Evolutionary conservation across 2,113 vertebrate species (phyloP).

Genomic region (mouse (Mus musculus)): DNA sequence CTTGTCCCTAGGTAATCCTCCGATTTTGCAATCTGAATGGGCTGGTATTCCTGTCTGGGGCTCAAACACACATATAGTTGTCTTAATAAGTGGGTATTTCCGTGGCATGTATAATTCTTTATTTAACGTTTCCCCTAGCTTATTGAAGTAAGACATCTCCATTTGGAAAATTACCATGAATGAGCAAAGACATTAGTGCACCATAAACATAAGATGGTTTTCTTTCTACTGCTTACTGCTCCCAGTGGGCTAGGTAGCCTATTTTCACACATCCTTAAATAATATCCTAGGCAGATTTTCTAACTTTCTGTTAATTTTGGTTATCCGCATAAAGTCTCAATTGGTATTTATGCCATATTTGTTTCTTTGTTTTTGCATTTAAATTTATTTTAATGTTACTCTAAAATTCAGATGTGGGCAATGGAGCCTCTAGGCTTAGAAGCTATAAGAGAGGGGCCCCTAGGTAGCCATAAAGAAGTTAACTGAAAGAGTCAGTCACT

Average conservation of each 20-base stretch:
- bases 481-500: neutral
- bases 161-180: neutral
- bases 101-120: neutral
- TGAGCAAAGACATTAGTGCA: neutral
- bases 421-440: neutral
- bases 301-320: neutral
- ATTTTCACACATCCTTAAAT: neutral
- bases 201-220: neutral
- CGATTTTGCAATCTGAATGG: neutral
- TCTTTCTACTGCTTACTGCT: neutral
- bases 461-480: neutral
- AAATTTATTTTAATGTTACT: neutral
- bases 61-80: too few species aligned
- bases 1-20: neutral
- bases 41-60: neutral
- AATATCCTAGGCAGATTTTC: neutral
- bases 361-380: neutral
- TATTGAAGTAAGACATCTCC: neutral
- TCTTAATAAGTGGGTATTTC: neutral
- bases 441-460: neutral
- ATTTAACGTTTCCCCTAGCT: neutral
- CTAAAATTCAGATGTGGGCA: neutral
- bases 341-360: neutral
- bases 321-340: neutral
- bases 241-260: neutral